Base-by-base conservation (phyloP, 2,888 invertebrate genomes). In the Elmis aenea region DNA sequence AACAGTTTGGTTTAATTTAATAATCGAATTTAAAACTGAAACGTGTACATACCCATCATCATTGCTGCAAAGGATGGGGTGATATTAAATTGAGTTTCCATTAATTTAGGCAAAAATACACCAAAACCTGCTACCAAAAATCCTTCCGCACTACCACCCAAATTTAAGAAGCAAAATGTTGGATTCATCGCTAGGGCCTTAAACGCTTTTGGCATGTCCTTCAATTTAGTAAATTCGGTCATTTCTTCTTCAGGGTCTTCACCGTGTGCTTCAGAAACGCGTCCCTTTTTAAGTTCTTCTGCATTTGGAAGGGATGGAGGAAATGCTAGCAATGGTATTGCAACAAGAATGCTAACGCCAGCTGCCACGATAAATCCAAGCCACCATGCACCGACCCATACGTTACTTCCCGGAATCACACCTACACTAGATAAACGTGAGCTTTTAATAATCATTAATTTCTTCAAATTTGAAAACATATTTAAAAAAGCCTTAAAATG, bases 371-470 rank as follows among this genome's bases (percentile, higher is more conserved):
- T 9, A 9, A 25, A 25, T 5, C 25, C 25, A 9, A 25, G 6
- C 25, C 25, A 25, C 25, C 25, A 25, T 5, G 25, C 25, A 9
- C 25, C 25, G 8, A 25, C 10, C 25, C 25, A 25, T 5, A 10
- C 10, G 25, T 9, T 25, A 9, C 25, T 25, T 5, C 25, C 9
- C 10, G 25, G 10, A 5, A 6, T 25, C 5, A 25, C 6, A 9
- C 25, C 25, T 6, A 25, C 5, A 9, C 25, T 25, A 25, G 6
- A 25, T 6, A 6, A 20, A 20, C 6, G n/a, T n/a, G 20, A n/a
- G 20, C 6, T 20, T 20, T n/a, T 6, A 20, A 20, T 20, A 20
- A 20, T 6, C 6, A 20, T 20, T 6, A n/a, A n/a, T n/a, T n/a
- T n/a, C n/a, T n/a, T n/a, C n/a, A n/a, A n/a, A n/a, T n/a, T n/a